Evolutionary conservation across 2,888 invertebrate species (phyloP).

Genomic region (Creontiades dilutus): DNA sequence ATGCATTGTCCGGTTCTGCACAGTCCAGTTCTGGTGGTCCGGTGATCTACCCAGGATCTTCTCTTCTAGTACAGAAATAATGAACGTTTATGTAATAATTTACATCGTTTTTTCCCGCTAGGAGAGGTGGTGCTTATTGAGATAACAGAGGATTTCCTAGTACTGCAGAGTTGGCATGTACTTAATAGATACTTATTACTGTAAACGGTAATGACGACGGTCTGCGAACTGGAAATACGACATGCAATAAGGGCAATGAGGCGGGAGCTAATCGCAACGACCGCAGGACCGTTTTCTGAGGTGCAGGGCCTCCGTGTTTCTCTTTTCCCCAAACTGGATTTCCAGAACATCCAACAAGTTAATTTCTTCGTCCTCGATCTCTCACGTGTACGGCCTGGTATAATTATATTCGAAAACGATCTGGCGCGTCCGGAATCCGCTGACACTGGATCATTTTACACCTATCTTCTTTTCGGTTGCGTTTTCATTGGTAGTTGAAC

Average conservation of each 20-base stretch:
- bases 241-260: constrained; percentile 28
- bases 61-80: no score
- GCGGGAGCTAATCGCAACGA: constrained; percentile 10
- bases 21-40: no score
- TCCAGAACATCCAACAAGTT: constrained; percentile 24
- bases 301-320: neutral
- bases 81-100: no score
- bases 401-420: constrained; percentile 27
- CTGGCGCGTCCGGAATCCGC: neutral
- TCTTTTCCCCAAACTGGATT: constrained; percentile 50
- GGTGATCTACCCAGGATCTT: no score
- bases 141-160: no score
- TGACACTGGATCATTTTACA: neutral
- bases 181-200: neutral
- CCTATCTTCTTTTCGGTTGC: neutral
- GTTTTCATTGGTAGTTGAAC: no score
- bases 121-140: no score
- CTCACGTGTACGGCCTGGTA: neutral
- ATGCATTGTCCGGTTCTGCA: no score
- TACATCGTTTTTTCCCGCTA: no score
- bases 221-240: neutral
- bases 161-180: no score
- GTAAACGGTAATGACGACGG: neutral
- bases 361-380: constrained; percentile 37
- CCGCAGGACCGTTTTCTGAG: constrained; percentile 20